Evolutionary conservation across 1,140 invertebrate species (phyloP), one percentile per base, ranked within the genome.

Genomic region (Mylabris phalerata): DNA sequence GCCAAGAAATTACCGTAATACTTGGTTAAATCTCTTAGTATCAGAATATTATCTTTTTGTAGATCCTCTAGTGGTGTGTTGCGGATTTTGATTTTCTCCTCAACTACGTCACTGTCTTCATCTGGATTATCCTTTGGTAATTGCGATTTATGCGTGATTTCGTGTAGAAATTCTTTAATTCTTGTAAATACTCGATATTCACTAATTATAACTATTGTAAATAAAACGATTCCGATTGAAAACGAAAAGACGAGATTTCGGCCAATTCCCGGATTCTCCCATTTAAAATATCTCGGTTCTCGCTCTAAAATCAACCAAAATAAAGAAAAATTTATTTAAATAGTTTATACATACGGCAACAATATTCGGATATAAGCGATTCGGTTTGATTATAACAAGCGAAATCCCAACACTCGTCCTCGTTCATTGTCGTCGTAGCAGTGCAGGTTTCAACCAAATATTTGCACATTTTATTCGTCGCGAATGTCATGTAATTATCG

Each of bases 1-100:
- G 89, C 89, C 19, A 81, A 70, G 46, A 88, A 75, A 3, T 79
- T 77, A 0, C 81, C 77, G 56, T 87, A 88, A 63, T 80, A 82
- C 70, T 92, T 92, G 6, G 80, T 80, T 3, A 87, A 69, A 47
- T 81, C 75, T 41, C 71, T 71, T 3, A 77, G 61, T 2, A 80
- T 67, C 9, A 80, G 63, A n/a, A 42, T 54, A 38, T 58, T 59
- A 25, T 70, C 44, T 7, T 55, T 63, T 25, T 44, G 41, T 41
- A 50, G 25, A 40, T 61, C 38, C 27, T 55, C 26, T 3, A 60
- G 46, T 1, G 57, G 48, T n/a, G 76, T 60, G 4, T 43, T 49
- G 9, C 67, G 57, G 5, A 75, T 75, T 55, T 73, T 73, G 5
- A 50, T 38, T 10, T 66, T 64, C 57, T 79, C 78, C 0, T 68